Evolutionary conservation across 2,113 vertebrate species (phyloP).

Genomic region (Pachypanchax playfairii): DNA sequence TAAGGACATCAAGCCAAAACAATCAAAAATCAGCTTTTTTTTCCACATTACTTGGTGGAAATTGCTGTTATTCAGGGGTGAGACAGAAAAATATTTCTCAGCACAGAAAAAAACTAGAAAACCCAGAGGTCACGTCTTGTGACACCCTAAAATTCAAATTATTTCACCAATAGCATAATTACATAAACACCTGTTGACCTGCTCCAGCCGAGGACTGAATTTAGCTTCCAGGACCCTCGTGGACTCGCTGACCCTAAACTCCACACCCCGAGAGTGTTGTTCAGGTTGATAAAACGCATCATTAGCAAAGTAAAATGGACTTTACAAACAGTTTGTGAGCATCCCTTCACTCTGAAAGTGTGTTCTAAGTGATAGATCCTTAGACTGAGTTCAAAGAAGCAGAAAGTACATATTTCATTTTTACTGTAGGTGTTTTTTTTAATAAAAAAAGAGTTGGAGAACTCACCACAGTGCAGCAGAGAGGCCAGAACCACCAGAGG

Average conservation of each 20-base stretch:
- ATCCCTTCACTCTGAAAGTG: conserved; percentile 8
- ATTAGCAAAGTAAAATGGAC: conserved; percentile 17
- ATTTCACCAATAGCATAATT: conserved; percentile 45
- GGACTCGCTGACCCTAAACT: conserved; percentile 21
- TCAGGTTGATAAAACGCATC: conserved; percentile 35
- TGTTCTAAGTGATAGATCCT: too few relatives aligned
- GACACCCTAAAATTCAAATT: conserved; percentile 26
- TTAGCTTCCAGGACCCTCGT: conserved; percentile 17
- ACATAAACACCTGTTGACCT: conserved; percentile 46
- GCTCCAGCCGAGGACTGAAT: conserved; percentile 29
- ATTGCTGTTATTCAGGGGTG: conserved; percentile 1
- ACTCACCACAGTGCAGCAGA: conserved; percentile 99
- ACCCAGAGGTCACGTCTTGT: conserved; percentile 18
- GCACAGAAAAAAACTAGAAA: conserved; percentile 1
- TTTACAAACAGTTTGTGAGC: not conserved
- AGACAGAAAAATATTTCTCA: conserved; percentile 7
- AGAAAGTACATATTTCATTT: too few relatives aligned
- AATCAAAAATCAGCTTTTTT: conserved; percentile 1
- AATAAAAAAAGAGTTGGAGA: not conserved
- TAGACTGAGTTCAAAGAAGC: too few relatives aligned
- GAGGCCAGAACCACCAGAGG: conserved; percentile 99
- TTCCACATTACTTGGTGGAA: conserved; percentile 17
- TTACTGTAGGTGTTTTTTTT: not conserved
- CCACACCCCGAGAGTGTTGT: conserved; percentile 23
- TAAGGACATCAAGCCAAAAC: conserved; percentile 14